Conservation (phyloP, 2,888 invertebrate genomes). For the Spicauda simplicius region DNA sequence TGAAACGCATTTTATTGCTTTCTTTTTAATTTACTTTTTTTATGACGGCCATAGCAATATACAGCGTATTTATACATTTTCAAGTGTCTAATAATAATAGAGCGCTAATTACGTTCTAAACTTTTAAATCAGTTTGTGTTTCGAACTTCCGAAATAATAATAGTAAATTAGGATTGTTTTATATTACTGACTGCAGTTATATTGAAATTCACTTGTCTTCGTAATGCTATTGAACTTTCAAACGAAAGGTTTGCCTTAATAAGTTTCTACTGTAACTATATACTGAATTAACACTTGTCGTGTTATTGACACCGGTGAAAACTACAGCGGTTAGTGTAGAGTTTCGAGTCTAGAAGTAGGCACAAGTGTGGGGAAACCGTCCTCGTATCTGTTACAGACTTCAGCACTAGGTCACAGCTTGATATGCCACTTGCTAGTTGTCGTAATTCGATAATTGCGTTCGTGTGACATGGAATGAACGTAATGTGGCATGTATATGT, state of each 20-base stretch:
- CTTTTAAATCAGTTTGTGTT: no score
- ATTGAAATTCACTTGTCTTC: no score
- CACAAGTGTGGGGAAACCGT: slow-evolving; percentile 10
- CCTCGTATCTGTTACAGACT: slow-evolving; percentile 10
- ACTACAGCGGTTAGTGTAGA: slow-evolving; percentile 1
- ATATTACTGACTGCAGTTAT: no score
- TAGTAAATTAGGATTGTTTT: no score
- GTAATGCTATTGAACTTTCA: no score
- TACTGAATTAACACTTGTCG: slow-evolving; percentile 14
- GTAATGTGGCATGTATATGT: not conserved
- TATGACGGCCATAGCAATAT: no score
- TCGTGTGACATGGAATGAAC: not conserved
- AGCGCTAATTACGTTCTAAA: no score
- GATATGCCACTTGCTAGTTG: slow-evolving; percentile 15
- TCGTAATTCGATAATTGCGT: slow-evolving; percentile 11
- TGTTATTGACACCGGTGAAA: slow-evolving; percentile 29
- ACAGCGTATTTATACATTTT: no score
- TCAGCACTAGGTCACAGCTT: slow-evolving; percentile 21
- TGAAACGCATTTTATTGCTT: no score
- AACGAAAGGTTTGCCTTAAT: not conserved
- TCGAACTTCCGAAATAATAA: no score
- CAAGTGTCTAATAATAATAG: no score
- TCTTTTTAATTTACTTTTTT: no score
- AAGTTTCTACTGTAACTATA: slow-evolving; percentile 1
- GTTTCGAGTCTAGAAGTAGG: slow-evolving; percentile 6